phyloP scores from a whole-genome alignment of 2,113 vertebrate genomes.

The Sminthopsis crassicaudata region DNA sequence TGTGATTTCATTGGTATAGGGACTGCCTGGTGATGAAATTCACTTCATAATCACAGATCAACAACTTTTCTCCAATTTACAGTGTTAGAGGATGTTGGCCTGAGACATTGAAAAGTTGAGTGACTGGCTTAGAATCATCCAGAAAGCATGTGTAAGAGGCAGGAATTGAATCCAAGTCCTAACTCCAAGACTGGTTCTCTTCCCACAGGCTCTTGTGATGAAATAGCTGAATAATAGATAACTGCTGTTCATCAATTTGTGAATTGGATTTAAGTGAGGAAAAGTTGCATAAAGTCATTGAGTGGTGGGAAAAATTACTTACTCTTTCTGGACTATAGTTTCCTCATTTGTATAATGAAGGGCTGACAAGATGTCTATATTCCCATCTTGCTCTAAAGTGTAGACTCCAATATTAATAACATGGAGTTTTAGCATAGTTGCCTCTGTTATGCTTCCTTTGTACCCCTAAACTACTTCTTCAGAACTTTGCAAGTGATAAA shows the following conservation, averaged over 20 bases:
- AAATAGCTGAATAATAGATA: neutral
- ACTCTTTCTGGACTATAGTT: neutral
- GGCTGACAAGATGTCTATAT: too few relatives aligned
- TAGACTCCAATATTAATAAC: neutral
- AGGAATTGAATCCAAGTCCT: neutral
- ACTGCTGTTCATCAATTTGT: too few relatives aligned
- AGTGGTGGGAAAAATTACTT: neutral
- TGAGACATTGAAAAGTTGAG: neutral
- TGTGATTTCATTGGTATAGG: neutral
- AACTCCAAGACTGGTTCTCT: neutral
- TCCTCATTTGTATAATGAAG: neutral
- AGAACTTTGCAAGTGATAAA: conserved; percentile 13
- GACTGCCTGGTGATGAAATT: neutral
- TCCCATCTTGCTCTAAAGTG: neutral
- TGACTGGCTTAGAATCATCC: neutral
- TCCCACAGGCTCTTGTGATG: neutral
- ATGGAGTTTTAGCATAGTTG: conserved; percentile 43
- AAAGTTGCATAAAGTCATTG: too few relatives aligned
- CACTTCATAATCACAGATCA: neutral
- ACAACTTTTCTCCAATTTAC: neutral
- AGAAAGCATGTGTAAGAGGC: neutral
- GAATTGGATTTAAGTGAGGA: too few relatives aligned
- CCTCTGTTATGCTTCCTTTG: neutral
- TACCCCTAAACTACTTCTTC: conserved; percentile 51
- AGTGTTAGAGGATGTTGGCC: neutral